Conservation (phyloP, 92 coral and sea anemone genomes). For the Paragorgia papillata region DNA sequence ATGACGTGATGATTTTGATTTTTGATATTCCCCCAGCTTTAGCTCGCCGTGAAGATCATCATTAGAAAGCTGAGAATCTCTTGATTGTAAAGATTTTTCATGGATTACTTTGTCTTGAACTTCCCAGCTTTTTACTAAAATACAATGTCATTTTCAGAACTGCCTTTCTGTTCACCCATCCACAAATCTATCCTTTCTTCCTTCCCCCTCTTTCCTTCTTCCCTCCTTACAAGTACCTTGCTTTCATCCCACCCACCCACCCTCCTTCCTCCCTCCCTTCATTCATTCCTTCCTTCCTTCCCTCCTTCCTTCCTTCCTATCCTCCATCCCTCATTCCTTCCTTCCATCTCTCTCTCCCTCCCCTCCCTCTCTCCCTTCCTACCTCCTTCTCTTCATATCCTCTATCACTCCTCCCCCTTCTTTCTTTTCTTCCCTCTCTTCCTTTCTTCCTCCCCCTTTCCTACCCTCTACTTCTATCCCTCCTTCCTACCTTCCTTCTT, state of each 20-base stretch:
- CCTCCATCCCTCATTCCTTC: background rate
- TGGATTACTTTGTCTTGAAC: conserved; percentile 50
- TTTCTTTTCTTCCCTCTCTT: too few species aligned
- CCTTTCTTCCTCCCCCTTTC: too few species aligned
- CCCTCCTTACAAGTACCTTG: background rate
- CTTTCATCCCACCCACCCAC: background rate
- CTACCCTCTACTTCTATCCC: too few species aligned
- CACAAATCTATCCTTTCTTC: background rate
- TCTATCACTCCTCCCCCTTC: conserved; percentile 1
- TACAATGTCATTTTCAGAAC: background rate
- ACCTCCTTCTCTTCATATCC: background rate
- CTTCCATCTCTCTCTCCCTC: background rate
- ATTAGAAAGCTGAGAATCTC: conserved; percentile 61
- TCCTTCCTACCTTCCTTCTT: too few species aligned
- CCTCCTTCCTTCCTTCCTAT: background rate
- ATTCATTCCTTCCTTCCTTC: background rate
- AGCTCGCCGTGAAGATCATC: conserved; percentile 53
- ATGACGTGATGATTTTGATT: conserved; percentile 37
- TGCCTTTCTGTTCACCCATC: background rate
- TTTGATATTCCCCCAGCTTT: background rate
- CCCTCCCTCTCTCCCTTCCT: too few species aligned
- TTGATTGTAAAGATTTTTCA: conserved; percentile 50
- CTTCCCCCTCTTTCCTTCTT: conserved; percentile 10
- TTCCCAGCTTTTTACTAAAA: background rate
- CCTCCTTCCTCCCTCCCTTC: background rate